Percentiles rank a stretch among this genome's conserved stretches.
Conservation (phyloP, 2,888 invertebrate genomes). For the Aplocera efformata region DNA sequence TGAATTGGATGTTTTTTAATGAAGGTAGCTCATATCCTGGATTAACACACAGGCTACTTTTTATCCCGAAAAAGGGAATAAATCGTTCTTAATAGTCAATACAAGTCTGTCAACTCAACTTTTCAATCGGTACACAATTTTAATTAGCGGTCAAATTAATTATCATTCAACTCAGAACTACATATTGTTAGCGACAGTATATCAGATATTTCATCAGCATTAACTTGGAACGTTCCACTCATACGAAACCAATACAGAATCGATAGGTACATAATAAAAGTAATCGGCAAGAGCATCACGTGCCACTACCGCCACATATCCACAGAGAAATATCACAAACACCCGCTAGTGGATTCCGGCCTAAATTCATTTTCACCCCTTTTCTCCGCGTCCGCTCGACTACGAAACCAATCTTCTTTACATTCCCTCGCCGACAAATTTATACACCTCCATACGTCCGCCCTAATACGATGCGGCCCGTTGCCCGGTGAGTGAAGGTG, state of each 20-base stretch:
- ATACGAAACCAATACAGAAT: constrained; percentile 26
- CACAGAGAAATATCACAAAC: constrained; percentile 66
- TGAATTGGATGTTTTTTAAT: too few relatives aligned
- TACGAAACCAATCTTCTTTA: constrained; percentile 77
- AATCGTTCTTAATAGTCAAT: too few relatives aligned
- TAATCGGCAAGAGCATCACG: constrained; percentile 61
- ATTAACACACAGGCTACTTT: too few relatives aligned
- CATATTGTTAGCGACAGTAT: too few relatives aligned
- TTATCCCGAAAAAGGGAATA: too few relatives aligned
- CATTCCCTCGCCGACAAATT: constrained; percentile 77
- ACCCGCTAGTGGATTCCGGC: constrained; percentile 65
- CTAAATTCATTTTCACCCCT: constrained; percentile 77
- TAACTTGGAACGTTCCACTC: constrained; percentile 9
- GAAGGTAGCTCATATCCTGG: too few relatives aligned
- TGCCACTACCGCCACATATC: constrained; percentile 47
- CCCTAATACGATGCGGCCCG: constrained; percentile 47
- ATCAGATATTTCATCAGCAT: too few relatives aligned
- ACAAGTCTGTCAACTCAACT: too few relatives aligned
- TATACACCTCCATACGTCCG: constrained; percentile 73
- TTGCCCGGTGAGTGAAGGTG: constrained; percentile 17
- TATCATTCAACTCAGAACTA: too few relatives aligned
- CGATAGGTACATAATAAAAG: constrained; percentile 48
- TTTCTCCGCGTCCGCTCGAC: constrained; percentile 62
- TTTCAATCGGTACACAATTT: too few relatives aligned
- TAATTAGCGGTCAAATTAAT: too few relatives aligned